phyloP scores from a whole-genome alignment of 2,113 vertebrate genomes.

The Oryzias melastigma region DNA sequence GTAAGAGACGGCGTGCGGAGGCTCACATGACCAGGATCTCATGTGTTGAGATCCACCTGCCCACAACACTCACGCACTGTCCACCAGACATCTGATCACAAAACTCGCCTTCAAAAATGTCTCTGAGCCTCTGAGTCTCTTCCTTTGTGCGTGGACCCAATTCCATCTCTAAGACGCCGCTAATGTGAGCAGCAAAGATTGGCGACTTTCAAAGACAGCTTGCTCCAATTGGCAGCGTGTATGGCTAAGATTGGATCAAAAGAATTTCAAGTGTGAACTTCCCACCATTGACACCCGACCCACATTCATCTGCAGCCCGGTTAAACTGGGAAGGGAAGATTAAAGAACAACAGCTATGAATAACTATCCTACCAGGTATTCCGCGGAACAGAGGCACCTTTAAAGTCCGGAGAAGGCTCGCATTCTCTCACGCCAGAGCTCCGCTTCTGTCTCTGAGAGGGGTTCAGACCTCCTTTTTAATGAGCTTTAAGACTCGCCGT shows the following conservation, averaged over 20 bases:
- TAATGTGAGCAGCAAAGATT: conserved; percentile 7
- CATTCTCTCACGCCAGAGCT: conserved; percentile 16
- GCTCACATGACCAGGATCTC: conserved; percentile 51
- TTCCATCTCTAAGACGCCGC: conserved; percentile 1
- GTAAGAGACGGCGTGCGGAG: conserved; percentile 60
- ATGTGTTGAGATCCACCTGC: conserved; percentile 53
- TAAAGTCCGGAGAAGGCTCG: conserved; percentile 22
- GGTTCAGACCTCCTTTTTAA: conserved; percentile 13
- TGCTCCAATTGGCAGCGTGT: conserved; percentile 21
- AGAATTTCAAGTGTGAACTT: conserved; percentile 65
- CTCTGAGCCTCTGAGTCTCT: neutral
- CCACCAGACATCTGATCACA: conserved; percentile 17
- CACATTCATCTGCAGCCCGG: conserved; percentile 62
- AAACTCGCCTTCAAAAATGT: conserved; percentile 19
- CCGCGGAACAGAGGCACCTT: conserved; percentile 44
- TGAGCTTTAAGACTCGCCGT: conserved; percentile 1
- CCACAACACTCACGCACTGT: conserved; percentile 50
- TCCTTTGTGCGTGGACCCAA: no score
- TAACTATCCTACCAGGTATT: conserved; percentile 67
- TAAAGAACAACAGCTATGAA: conserved; percentile 60
- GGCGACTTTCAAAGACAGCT: conserved; percentile 6
- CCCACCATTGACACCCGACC: conserved; percentile 64
- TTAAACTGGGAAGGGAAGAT: conserved; percentile 48
- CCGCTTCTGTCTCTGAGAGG: conserved; percentile 8
- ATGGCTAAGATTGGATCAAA: conserved; percentile 57